These are phyloP conservation scores for Andinoacara biseriatus DNA, from an alignment of 2,113 vertebrate genomes.

Conservation along the genomic window DNA sequence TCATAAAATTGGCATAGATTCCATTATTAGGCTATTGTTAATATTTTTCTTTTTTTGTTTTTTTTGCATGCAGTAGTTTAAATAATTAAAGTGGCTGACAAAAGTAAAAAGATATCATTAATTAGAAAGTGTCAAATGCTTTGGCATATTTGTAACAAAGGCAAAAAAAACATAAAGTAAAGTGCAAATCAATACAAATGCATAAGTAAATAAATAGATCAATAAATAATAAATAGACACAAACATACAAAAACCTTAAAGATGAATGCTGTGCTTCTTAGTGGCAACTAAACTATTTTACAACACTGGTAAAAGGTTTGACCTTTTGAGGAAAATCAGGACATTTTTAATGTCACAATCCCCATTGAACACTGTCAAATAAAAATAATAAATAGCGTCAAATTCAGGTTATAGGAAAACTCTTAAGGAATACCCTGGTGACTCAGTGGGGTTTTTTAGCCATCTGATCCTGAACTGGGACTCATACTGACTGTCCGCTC, in stretches of 20 bases:
- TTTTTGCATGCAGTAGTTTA: constrained; percentile 82
- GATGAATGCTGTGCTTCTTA: constrained; percentile 67
- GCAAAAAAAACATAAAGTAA: constrained; percentile 79
- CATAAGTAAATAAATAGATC: constrained; percentile 61
- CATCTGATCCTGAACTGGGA: constrained; percentile 24
- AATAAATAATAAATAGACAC: constrained; percentile 66
- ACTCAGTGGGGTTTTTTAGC: constrained; percentile 19
- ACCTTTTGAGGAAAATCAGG: constrained; percentile 68
- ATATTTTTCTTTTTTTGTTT: not conserved
- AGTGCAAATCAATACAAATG: constrained; percentile 79
- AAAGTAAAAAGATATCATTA: constrained; percentile 68
- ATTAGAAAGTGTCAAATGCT: constrained; percentile 88
- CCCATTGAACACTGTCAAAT: constrained; percentile 41
- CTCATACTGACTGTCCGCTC: not conserved
- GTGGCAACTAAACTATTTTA: constrained; percentile 69
- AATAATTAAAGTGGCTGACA: constrained; percentile 76
- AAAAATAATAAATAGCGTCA: constrained; percentile 16
- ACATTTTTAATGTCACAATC: constrained; percentile 78
- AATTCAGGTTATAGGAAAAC: constrained; percentile 52
- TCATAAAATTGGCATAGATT: constrained; percentile 89
- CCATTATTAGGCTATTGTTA: constrained; percentile 71
- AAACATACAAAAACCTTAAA: constrained; percentile 60
- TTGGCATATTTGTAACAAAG: constrained; percentile 88
- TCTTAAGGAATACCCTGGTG: constrained; percentile 40
- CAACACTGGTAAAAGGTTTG: constrained; percentile 74